Base-by-base conservation (phyloP, 2,888 invertebrate genomes). In the Rhopalosiphum nymphaeae region DNA sequence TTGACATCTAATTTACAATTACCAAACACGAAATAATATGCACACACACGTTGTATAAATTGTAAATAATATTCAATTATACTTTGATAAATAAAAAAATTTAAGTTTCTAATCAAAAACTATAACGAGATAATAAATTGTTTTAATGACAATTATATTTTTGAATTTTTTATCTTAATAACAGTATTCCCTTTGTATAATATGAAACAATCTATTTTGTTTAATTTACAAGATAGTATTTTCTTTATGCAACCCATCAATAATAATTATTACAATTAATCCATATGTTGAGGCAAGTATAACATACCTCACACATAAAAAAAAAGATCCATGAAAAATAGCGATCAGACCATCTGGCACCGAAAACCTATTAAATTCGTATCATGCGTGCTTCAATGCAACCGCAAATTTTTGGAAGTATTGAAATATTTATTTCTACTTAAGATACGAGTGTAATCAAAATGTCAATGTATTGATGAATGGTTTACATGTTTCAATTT, bases 341-440 rank as follows among this genome's bases (percentile, higher is more conserved):
- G 46, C 36, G 61, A 87, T 61, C 49, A 16, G 36, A 92, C 87
- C 92, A 87, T 92, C 57, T 92, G 92, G 87, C 87, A 16, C 92
- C 42, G 10, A 26, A 36, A 53, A 57, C 57, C 49, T 92, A 87
- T 92, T 87, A 92, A 92, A 87, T 87, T 87, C 49, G 49, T 36
- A 91, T 91, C 85, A 56, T 29, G 84, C 53, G 36, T 42, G 53
- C 56, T 53, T 53, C 57, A 26, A 25, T 46, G 29, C 44, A 29
- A 10, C 25, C 85, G 5, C 42, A 44, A 56, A 91, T 57, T 85
- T 85, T 44, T 56, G 0, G 44, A n/a, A 85, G 16, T 44, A 85
- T 57, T 56, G 85, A 91, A 85, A 85, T 91, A 91, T 85, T 91
- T 91, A 57, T 85, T 85, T 85, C 29, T 57, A 5, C 84, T 56